Evolutionary conservation across 2,888 invertebrate genomes (phyloP), one percentile per base, ranked within the genome.

Genomic region (Sipha maydis): DNA sequence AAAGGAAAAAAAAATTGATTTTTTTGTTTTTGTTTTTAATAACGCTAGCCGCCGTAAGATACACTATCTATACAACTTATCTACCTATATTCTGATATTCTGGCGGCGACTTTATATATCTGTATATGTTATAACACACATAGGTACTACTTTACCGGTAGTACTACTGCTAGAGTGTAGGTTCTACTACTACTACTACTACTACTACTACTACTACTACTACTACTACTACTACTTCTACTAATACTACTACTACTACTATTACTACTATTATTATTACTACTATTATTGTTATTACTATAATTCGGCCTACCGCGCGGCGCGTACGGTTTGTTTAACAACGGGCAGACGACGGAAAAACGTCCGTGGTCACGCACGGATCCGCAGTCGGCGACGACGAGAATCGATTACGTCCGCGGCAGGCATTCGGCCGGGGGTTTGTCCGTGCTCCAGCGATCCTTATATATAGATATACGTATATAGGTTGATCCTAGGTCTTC

Each of bases 341-440:
- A 56, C 83, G 34, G 34, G 31, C 5, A 85, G 77, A 85, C 67
- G 48, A 78, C 71, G 79, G 85, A 86, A 86, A 79, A 86, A 82
- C 80, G 80, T 41, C 61, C 19, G 71, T 25, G 71, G 88, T 88
- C 88, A 88, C 88, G 88, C 88, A 88, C 88, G 88, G 88, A 88
- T 88, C 41, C 71, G 48, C 85, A 25, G 85, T 86, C 78, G 54
- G 28, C 56, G 71, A 48, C 78, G 54, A n/a, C 71, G 31, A 54
- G 31, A 79, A 71, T 71, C 85, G 79, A 86, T 78, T 86, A 79
- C n/a, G 41, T 41, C 38, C 67, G 80, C n/a, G 34, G 31, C 67
- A 14, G 69, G 48, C 48, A 14, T 48, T 48, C 14, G 14, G 48
- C 48, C 48, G 48, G 48, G 48, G 48, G 67, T 61, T 38, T n/a